Evolutionary conservation across 2,113 vertebrate species (phyloP), one percentile per base, ranked within the genome.

Genomic region (Heteronetta atricapilla): DNA sequence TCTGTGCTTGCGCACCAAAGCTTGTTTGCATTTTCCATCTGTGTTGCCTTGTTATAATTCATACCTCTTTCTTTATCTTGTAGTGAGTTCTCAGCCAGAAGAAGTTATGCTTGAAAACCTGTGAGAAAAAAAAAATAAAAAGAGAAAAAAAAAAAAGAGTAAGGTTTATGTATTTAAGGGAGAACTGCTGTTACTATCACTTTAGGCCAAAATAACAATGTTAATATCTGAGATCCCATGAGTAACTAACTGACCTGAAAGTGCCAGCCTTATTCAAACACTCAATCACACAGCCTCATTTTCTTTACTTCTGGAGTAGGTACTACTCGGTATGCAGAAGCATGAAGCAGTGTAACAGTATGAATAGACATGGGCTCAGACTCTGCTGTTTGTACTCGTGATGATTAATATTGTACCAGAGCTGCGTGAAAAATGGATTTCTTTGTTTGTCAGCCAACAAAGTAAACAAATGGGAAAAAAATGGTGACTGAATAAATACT

Each of bases 351-450:
- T 48, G 59, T 42, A 96, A 90, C 79, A 69, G 70, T 85, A 82
- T 89, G 93, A 97, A 96, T 89, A 94, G 87, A 74, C 87, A 91
- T 50, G 50, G 89, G 72, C 82, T 94, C 80, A 94, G 78, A 59
- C 62, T 86, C 56, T 85, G 50, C 87, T 95, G 78, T 95, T 95
- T 96, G 82, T 82, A 67, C 93, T 95, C 53, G 28, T 36, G 74
- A 95, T 93, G 95, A 96, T 96, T 96, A 96, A 95, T 95, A 95
- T 69, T 93, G 94, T 91, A 90, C 83, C 82, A 89, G 81, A 93
- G 83, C 70, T 85, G 91, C 3, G 23, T 96, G 93, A 95, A 96
- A 93, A 97, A 95, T 95, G 77, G 69, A 95, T 96, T 96, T 94
- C 91, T 93, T 95, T 97, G 38, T 96, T 95, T 96, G 92, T 90